Conservation (phyloP, 2,797 vertebrate genomes). For the Anguilla marmorata region DNA sequence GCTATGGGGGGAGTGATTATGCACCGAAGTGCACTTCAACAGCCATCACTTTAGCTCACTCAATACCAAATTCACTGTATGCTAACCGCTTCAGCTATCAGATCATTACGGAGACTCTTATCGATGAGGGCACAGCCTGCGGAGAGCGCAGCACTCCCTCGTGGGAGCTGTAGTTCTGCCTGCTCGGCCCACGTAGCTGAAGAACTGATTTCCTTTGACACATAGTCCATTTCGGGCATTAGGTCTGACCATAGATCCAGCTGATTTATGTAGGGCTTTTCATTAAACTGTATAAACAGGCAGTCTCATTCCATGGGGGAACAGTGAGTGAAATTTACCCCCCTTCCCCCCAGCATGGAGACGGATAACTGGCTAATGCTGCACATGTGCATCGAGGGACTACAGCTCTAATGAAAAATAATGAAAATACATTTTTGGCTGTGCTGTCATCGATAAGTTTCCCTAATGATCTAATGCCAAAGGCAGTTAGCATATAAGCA, state of each 20-base stretch:
- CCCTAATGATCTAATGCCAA: too few relatives aligned
- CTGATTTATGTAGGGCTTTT: neutral
- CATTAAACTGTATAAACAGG: neutral
- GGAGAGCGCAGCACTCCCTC: neutral
- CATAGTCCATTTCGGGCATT: neutral
- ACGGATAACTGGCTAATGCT: neutral
- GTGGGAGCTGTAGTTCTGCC: neutral
- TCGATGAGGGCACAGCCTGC: slow-evolving; percentile 1
- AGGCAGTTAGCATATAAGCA: too few relatives aligned
- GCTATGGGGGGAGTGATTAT: neutral
- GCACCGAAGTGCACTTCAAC: neutral
- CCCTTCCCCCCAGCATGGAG: neutral
- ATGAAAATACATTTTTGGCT: neutral
- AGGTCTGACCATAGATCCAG: neutral
- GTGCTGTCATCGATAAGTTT: too few relatives aligned
- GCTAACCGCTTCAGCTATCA: neutral
- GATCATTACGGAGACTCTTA: slow-evolving; percentile 4
- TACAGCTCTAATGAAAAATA: neutral
- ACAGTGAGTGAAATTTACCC: neutral
- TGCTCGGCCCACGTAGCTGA: neutral
- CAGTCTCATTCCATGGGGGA: neutral
- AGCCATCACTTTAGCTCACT: neutral
- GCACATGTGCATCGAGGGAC: neutral
- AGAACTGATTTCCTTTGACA: neutral
- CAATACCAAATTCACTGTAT: slow-evolving; percentile 11